phyloP scores from a whole-genome alignment of 2,888 invertebrate species.

The Himalopsyche kuldschensis region DNA sequence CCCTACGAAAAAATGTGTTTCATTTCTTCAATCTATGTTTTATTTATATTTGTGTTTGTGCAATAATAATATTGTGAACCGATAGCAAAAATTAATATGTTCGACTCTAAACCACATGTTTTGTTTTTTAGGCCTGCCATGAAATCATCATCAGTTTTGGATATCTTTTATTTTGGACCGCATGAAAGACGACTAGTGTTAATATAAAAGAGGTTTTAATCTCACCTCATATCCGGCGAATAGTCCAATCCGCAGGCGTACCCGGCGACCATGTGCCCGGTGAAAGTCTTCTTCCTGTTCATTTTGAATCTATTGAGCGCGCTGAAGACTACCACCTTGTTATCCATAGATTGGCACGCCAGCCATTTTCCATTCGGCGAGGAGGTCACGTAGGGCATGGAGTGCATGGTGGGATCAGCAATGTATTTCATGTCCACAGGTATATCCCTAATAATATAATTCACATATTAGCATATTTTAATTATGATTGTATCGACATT shows the following conservation, averaged over 20 bases:
- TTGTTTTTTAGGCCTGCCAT: too few species aligned
- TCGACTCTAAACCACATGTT: too few species aligned
- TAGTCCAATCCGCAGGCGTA: slow-evolving; percentile 97
- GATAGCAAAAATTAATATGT: too few species aligned
- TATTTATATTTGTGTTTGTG: too few species aligned
- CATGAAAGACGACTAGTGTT: too few species aligned
- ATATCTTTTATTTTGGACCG: too few species aligned
- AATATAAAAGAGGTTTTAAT: background rate
- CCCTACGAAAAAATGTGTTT: too few species aligned
- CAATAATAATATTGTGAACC: too few species aligned
- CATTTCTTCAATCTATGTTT: too few species aligned
- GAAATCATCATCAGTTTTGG: too few species aligned
- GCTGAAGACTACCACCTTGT: slow-evolving; percentile 97
- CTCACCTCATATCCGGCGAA: slow-evolving; percentile 95
- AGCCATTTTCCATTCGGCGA: slow-evolving; percentile 99
- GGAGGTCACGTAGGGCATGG: slow-evolving; percentile 93
- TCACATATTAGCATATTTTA: background rate
- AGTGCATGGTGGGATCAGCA: slow-evolving; percentile 99
- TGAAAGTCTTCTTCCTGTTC: slow-evolving; percentile 96
- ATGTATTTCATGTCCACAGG: slow-evolving; percentile 99
- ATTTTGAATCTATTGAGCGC: slow-evolving; percentile 96
- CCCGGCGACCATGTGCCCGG: slow-evolving; percentile 99
- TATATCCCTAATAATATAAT: slow-evolving; percentile 65
- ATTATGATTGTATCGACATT: background rate
- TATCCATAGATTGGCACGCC: slow-evolving; percentile 99